Conservation (phyloP, 2,888 invertebrate genomes). For the Drosophila formosana region DNA sequence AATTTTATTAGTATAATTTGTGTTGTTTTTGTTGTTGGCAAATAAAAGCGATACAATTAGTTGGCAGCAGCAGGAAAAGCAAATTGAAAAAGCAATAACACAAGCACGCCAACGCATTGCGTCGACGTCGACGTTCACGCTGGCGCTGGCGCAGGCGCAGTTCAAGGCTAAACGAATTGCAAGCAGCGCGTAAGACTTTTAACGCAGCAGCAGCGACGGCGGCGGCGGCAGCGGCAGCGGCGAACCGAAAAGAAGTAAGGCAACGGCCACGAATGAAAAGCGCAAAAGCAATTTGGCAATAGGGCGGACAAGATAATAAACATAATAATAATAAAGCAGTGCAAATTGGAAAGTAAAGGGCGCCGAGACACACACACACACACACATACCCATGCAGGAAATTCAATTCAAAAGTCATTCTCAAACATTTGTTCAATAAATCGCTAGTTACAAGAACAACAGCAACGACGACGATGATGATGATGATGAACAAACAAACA, state of each 20-base stretch:
- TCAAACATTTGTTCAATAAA: constrained; percentile 51
- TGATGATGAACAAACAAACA: constrained; percentile 51
- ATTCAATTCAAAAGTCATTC: constrained; percentile 59
- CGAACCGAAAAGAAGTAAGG: constrained; percentile 7
- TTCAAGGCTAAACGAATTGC: constrained; percentile 61
- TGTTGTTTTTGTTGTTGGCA: neutral
- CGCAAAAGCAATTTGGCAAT: constrained; percentile 45
- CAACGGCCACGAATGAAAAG: constrained; percentile 14
- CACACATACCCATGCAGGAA: constrained; percentile 46
- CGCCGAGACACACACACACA: constrained; percentile 12
- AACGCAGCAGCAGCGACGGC: neutral
- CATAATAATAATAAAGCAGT: constrained; percentile 46
- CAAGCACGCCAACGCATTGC: constrained; percentile 51
- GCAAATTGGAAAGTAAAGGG: constrained; percentile 72
- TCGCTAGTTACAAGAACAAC: constrained; percentile 54
- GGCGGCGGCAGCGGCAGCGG: neutral
- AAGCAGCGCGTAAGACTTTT: constrained; percentile 23
- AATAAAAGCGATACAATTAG: constrained; percentile 2
- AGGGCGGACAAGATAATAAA: constrained; percentile 40
- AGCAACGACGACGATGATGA: constrained; percentile 18
- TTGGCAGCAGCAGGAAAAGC: constrained; percentile 50
- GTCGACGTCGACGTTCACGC: constrained; percentile 24
- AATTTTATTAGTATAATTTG: constrained; percentile 19
- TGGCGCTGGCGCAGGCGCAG: constrained; percentile 29
- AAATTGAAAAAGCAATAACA: constrained; percentile 14